These are phyloP conservation scores for Sorex fumeus DNA, from an alignment of 2,113 vertebrate species.

Conservation along the genomic window DNA sequence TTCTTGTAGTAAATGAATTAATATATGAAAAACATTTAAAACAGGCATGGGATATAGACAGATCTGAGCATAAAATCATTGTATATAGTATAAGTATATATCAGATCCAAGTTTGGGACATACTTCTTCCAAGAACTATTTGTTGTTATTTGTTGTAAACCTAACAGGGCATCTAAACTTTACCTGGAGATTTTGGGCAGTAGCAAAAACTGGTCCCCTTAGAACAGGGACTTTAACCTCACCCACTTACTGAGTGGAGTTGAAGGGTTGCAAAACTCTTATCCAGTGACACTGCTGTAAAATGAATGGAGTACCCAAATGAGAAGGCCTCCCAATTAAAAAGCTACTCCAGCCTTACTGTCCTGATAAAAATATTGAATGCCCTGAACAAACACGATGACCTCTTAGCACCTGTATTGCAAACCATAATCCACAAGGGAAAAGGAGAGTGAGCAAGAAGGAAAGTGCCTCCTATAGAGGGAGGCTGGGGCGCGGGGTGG, in stretches of 20 bases:
- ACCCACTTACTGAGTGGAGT: not conserved
- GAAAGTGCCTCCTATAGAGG: too few species aligned
- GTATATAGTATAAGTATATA: not conserved
- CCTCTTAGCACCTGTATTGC: too few species aligned
- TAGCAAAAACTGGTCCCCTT: not conserved
- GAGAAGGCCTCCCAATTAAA: too few species aligned
- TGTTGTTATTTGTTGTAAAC: too few species aligned
- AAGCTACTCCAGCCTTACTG: too few species aligned
- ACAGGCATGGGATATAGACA: not conserved
- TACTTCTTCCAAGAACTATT: not conserved
- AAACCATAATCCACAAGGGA: too few species aligned
- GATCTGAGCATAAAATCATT: not conserved
- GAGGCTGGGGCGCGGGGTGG: too few species aligned
- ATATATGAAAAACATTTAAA: slow-evolving; percentile 19
- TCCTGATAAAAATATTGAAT: too few species aligned
- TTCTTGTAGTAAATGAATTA: slow-evolving; percentile 5
- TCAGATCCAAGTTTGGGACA: not conserved
- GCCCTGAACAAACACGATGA: too few species aligned
- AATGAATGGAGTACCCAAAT: not conserved
- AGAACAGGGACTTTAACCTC: not conserved
- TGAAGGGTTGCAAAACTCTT: not conserved
- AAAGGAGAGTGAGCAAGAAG: too few species aligned
- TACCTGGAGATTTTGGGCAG: not conserved
- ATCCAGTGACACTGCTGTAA: rapidly evolving
- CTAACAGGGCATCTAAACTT: not conserved